Conservation (phyloP, 2,888 invertebrate genomes). For the Erpobdella octoculata region DNA sequence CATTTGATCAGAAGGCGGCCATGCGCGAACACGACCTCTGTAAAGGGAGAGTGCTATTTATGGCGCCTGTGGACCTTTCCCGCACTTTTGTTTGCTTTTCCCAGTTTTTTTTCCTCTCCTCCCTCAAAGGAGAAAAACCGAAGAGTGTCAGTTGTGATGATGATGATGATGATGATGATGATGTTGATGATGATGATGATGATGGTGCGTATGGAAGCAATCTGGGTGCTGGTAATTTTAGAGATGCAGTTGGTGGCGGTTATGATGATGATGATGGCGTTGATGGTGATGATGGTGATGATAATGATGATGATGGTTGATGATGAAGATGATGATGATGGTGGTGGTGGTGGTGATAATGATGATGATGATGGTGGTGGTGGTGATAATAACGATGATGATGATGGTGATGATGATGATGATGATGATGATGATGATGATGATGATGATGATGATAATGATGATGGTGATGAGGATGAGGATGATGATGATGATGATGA, state of each 20-base stretch:
- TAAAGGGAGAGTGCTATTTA: background rate
- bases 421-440: constrained; percentile 15
- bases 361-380: constrained; percentile 15
- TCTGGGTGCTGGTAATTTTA: too few species aligned
- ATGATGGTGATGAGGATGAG: constrained; percentile 15
- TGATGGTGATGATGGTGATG: constrained; percentile 25
- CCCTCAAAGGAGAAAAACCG: too few species aligned
- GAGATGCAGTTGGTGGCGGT: constrained; percentile 12
- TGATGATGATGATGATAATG: constrained; percentile 11
- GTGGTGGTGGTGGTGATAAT: background rate
- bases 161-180: background rate
- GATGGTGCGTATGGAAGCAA: background rate
- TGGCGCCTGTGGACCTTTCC: background rate
- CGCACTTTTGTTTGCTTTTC: too few species aligned
- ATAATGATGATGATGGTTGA: constrained; percentile 8
- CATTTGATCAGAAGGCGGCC: too few species aligned
- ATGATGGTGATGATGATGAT: constrained; percentile 11
- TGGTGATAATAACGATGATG: constrained; percentile 14
- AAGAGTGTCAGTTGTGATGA: background rate
- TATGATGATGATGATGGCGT: constrained; percentile 26
- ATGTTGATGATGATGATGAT: background rate
- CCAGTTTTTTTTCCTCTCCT: too few species aligned
- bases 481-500: constrained; percentile 17
- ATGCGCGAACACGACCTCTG: background rate
- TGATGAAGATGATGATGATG: constrained; percentile 10